Conservation (phyloP, 2,113 vertebrate species). For the Tragulus kanchil region DNA sequence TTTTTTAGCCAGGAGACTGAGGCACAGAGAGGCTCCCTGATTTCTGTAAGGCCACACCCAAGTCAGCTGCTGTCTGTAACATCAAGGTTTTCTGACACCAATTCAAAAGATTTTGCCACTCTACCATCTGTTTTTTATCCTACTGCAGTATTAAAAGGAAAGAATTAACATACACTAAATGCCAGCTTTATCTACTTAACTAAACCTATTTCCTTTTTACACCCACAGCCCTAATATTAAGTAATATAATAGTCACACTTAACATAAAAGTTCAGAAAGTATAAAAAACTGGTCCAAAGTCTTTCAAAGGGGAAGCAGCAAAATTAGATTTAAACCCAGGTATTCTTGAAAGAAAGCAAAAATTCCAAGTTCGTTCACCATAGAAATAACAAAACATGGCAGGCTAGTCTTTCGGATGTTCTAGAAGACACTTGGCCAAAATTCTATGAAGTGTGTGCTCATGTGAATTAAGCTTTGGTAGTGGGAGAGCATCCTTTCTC, state of each 20-base stretch:
- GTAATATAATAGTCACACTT: neutral
- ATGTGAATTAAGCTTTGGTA: neutral
- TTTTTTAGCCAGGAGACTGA: neutral
- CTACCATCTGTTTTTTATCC: neutral
- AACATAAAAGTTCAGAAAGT: neutral
- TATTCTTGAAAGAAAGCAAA: neutral
- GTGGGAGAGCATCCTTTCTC: neutral
- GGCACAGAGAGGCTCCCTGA: neutral
- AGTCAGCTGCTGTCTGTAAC: neutral
- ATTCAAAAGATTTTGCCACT: neutral
- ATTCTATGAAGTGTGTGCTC: neutral
- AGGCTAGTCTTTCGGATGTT: neutral
- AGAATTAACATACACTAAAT: neutral
- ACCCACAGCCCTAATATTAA: neutral
- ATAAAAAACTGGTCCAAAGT: neutral
- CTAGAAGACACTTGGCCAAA: neutral
- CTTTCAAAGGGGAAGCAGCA: neutral
- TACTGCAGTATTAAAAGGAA: neutral
- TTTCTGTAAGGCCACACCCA: neutral
- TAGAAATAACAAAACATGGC: neutral
- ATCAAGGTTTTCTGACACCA: neutral
- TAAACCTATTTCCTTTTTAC: constrained; percentile 21
- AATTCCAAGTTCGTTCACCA: neutral
- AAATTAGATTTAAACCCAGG: neutral
- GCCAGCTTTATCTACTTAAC: neutral